These are phyloP conservation scores for Gymnodraco acuticeps DNA, from an alignment of 2,797 vertebrate species.

Conservation along the genomic window DNA sequence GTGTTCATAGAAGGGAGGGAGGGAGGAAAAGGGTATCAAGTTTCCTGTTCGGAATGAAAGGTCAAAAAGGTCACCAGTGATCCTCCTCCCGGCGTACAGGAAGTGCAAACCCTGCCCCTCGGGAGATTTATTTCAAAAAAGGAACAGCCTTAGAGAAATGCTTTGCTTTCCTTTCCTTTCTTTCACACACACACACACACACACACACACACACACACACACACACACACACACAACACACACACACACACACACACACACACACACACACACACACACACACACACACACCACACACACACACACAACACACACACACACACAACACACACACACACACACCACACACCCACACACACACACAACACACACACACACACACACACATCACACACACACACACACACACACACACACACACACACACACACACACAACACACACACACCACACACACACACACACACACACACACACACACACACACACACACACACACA, in stretches of 20 bases:
- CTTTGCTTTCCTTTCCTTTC: background rate
- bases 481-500: background rate
- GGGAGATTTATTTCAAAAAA: slow-evolving; percentile 52
- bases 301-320: too few species aligned
- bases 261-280: background rate
- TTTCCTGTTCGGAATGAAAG: slow-evolving; percentile 63
- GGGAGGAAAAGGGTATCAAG: slow-evolving; percentile 50
- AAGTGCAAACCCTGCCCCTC: slow-evolving; percentile 64
- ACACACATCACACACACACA: background rate
- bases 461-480: background rate
- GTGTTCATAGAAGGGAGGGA: slow-evolving; percentile 16
- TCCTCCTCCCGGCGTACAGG: slow-evolving; percentile 59
- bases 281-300: too few species aligned
- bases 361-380: slow-evolving; percentile 2
- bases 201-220: background rate
- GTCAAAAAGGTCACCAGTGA: slow-evolving; percentile 65
- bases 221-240: too few species aligned
- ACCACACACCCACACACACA: background rate
- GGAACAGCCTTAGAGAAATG: slow-evolving; percentile 45
- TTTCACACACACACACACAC: background rate
- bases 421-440: background rate
- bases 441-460: too few species aligned
- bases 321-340: too few species aligned
- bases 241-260: too few species aligned
- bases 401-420: background rate